Conservation (phyloP, 1,140 invertebrate species). For the Nylanderia fulva region DNA sequence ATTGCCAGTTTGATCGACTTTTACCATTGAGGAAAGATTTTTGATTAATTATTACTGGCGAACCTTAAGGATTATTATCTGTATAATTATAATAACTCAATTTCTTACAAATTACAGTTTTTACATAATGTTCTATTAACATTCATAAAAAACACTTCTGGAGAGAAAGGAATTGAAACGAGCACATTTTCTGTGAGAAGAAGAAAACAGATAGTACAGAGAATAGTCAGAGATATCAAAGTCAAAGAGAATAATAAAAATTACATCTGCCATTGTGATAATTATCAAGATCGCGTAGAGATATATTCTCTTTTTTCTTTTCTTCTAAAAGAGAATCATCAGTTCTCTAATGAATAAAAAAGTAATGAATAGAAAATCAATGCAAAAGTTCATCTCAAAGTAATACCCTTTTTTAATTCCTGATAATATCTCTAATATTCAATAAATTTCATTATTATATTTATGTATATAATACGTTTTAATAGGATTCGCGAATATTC, state of each 20-base stretch:
- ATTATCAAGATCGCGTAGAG: background rate
- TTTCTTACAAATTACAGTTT: background rate
- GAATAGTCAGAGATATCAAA: background rate
- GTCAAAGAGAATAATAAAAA: constrained; percentile 2
- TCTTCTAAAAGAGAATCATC: background rate
- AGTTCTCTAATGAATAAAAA: constrained; percentile 24
- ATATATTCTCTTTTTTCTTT: constrained; percentile 28
- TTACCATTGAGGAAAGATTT: too few species aligned
- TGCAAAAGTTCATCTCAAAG: constrained; percentile 24
- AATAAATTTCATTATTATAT: constrained; percentile 37
- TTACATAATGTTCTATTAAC: background rate
- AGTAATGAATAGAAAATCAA: background rate
- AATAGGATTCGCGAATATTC: constrained; percentile 44
- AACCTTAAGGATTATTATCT: too few species aligned
- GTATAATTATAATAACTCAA: background rate
- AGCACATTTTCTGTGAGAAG: background rate
- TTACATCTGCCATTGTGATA: background rate
- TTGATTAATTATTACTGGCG: too few species aligned
- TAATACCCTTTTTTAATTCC: constrained; percentile 46
- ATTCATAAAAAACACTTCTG: background rate
- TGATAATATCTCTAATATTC: constrained; percentile 24
- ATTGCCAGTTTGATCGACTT: too few species aligned
- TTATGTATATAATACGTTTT: background rate
- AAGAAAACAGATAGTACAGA: background rate
- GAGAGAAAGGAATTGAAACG: background rate